phyloP scores from a whole-genome alignment of 2,113 vertebrate species.

The Desmodus rotundus region DNA sequence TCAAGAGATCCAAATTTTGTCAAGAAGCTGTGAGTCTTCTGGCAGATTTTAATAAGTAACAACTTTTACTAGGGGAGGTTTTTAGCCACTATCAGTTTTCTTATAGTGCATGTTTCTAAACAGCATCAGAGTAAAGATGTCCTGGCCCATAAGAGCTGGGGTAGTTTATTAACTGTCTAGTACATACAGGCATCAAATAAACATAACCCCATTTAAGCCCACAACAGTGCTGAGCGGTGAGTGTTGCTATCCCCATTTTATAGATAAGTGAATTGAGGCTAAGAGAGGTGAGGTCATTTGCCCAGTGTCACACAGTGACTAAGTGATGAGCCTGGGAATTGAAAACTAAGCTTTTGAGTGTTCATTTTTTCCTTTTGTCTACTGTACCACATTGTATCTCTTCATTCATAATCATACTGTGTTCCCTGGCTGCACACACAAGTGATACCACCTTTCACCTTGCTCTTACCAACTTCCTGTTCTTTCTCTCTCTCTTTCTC shows the following conservation, averaged over 20 bases:
- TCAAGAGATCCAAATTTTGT: constrained; percentile 27
- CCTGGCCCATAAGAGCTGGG: neutral
- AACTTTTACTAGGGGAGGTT: neutral
- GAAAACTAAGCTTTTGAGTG: neutral
- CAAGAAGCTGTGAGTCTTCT: constrained; percentile 1
- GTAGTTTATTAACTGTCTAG: neutral
- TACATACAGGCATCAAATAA: neutral
- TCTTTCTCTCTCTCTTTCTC: neutral
- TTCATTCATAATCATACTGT: constrained; percentile 20
- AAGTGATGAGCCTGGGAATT: neutral
- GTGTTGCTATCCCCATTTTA: neutral
- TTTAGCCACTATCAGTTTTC: neutral
- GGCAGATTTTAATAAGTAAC: constrained; percentile 24
- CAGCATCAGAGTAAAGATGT: neutral
- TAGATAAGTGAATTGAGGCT: neutral
- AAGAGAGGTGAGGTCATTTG: neutral
- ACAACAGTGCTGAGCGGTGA: neutral
- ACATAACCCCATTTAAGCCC: neutral
- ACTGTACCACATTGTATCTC: neutral
- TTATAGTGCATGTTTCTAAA: neutral
- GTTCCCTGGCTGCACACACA: neutral
- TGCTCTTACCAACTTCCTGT: neutral
- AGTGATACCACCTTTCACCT: neutral
- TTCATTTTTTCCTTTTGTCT: neutral
- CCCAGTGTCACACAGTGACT: neutral